phyloP scores from a whole-genome alignment of 1,140 invertebrate species.

The Scaptomyza pallida region DNA sequence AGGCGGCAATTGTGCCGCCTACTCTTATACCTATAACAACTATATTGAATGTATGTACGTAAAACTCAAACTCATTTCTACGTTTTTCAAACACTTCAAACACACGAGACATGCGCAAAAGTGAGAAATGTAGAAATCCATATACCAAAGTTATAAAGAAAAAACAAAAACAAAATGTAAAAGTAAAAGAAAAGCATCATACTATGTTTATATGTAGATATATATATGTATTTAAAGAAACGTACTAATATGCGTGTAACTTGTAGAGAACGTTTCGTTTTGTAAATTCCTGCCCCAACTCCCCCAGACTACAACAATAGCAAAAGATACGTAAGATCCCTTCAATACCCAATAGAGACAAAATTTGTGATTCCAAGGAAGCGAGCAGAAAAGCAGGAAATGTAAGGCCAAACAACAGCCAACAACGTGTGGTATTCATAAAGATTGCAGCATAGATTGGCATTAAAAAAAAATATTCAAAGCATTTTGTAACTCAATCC shows the following conservation, averaged over 20 bases:
- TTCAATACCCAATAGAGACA: slow-evolving; percentile 27
- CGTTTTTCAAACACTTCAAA: slow-evolving; percentile 22
- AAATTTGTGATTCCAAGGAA: slow-evolving; percentile 42
- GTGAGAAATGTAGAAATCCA: slow-evolving; percentile 70
- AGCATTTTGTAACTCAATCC: slow-evolving; percentile 63
- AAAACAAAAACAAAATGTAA: slow-evolving; percentile 40
- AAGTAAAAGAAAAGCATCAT: slow-evolving; percentile 53
- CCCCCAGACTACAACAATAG: neutral
- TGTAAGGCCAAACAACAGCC: slow-evolving; percentile 31
- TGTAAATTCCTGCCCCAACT: slow-evolving; percentile 52
- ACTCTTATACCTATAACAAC: slow-evolving; percentile 43
- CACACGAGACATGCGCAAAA: neutral
- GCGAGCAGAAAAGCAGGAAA: slow-evolving; percentile 12
- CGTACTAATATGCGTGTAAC: slow-evolving; percentile 65
- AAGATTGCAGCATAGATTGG: slow-evolving; percentile 33
- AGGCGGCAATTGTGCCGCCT: slow-evolving; percentile 13
- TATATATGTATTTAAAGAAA: slow-evolving; percentile 60
- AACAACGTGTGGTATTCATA: slow-evolving; percentile 31
- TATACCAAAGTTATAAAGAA: slow-evolving; percentile 76
- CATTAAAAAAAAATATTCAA: slow-evolving; percentile 35
- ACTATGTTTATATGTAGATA: slow-evolving; percentile 80
- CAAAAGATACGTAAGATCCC: slow-evolving; percentile 47
- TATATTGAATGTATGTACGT: slow-evolving; percentile 77
- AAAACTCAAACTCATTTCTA: slow-evolving; percentile 76
- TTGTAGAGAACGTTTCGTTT: slow-evolving; percentile 74